Percentiles rank a stretch among this genome's conserved stretches.
Conservation (phyloP, 2,888 invertebrate species). For the Selenia dentaria region DNA sequence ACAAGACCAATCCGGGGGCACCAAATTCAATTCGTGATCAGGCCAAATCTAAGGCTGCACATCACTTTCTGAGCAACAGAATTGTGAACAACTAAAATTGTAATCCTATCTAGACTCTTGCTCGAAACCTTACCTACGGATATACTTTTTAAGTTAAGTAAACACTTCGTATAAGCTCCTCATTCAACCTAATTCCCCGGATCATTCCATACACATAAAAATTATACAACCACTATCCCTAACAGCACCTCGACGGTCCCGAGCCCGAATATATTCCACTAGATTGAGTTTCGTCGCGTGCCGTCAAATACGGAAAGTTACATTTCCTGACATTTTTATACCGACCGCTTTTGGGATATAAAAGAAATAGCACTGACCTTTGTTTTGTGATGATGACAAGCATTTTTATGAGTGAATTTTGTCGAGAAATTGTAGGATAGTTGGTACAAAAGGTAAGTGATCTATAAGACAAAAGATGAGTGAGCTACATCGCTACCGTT, state of each 20-base stretch:
- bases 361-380: slow-evolving; percentile 24
- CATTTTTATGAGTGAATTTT: slow-evolving; percentile 18
- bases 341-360: slow-evolving; percentile 27
- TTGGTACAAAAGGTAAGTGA: not conserved
- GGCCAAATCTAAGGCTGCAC: too few species aligned
- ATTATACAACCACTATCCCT: slow-evolving; percentile 21
- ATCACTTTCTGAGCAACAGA: too few species aligned
- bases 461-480: not conserved
- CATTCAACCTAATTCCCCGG: slow-evolving; percentile 15
- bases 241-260: slow-evolving; percentile 14
- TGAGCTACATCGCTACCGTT: too few species aligned
- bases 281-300: slow-evolving; percentile 40
- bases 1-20: too few species aligned
- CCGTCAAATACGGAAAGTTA: slow-evolving; percentile 41
- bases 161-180: too few species aligned
- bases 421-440: slow-evolving; percentile 6
- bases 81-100: too few species aligned
- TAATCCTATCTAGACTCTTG: too few species aligned
- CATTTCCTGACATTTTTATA: slow-evolving; percentile 42
- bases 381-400: slow-evolving; percentile 29
- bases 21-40: too few species aligned
- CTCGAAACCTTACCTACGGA: too few species aligned
- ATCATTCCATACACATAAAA: slow-evolving; percentile 21
- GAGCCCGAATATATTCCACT: slow-evolving; percentile 30
- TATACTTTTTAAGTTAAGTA: too few species aligned